phyloP scores from a whole-genome alignment of 2,888 invertebrate species.

The Dryomyza anilis region DNA sequence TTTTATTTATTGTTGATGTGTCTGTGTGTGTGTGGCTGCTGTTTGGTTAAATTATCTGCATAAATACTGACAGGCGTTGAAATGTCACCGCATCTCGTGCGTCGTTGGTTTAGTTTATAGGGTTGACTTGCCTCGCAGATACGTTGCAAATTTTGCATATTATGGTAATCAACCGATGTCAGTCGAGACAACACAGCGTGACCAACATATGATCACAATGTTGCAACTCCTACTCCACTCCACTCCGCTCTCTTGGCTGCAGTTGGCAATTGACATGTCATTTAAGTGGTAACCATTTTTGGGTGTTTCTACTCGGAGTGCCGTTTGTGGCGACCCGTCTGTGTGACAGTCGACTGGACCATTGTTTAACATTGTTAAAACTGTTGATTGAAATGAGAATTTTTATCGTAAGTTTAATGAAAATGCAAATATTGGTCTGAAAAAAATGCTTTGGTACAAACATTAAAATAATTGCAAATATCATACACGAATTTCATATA shows the following conservation, averaged over 20 bases:
- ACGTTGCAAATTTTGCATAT: slow-evolving; percentile 21
- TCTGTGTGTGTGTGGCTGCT: slow-evolving; percentile 15
- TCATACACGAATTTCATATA: too few species aligned
- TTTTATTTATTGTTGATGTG: slow-evolving; percentile 1
- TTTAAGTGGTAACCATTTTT: slow-evolving; percentile 20
- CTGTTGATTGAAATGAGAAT: too few species aligned
- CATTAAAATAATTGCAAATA: too few species aligned
- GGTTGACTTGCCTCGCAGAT: slow-evolving; percentile 1
- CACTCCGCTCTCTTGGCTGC: neutral
- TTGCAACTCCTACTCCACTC: neutral
- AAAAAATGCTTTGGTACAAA: too few species aligned
- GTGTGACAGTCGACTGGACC: neutral
- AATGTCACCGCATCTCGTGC: slow-evolving; percentile 38
- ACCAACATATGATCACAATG: slow-evolving; percentile 16
- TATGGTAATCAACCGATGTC: slow-evolving; percentile 25
- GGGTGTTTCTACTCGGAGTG: neutral
- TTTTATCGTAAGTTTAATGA: too few species aligned
- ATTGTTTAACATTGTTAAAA: too few species aligned
- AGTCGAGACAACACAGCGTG: slow-evolving; percentile 11
- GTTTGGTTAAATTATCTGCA: slow-evolving; percentile 45
- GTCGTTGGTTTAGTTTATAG: neutral
- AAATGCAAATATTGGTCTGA: too few species aligned
- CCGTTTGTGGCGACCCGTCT: neutral
- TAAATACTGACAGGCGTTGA: slow-evolving; percentile 53
- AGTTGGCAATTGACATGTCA: slow-evolving; percentile 15